phyloP scores from a whole-genome alignment of 2,888 invertebrate genomes.

The Oscheius onirici region DNA sequence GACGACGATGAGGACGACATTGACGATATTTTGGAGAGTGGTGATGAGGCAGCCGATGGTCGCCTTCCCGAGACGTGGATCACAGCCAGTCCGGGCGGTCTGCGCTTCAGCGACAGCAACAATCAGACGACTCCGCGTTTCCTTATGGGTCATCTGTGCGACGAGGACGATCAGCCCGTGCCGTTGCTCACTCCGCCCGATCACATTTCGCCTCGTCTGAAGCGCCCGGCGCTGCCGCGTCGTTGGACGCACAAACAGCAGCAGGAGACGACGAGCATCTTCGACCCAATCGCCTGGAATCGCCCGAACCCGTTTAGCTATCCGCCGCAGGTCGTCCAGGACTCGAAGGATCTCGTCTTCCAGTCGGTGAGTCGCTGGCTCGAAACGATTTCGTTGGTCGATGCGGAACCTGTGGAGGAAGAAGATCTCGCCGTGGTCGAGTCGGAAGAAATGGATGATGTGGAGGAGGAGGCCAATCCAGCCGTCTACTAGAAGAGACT shows the following conservation, averaged over 20 bases:
- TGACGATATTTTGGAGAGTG: not conserved
- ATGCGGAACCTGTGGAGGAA: too few species aligned
- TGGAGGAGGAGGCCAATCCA: too few species aligned
- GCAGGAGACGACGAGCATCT: not conserved
- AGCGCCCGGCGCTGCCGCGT: not conserved
- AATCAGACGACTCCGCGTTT: not conserved
- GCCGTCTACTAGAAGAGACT: too few species aligned
- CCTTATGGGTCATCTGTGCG: not conserved
- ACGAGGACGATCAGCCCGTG: not conserved
- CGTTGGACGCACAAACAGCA: not conserved
- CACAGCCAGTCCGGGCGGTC: not conserved
- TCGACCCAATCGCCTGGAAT: not conserved
- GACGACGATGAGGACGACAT: not conserved
- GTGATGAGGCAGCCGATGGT: not conserved
- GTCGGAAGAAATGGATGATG: too few species aligned
- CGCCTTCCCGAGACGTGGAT: not conserved
- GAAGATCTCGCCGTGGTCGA: too few species aligned
- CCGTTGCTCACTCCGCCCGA: not conserved
- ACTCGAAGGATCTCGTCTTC: not conserved
- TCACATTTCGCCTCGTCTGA: constrained; percentile 2
- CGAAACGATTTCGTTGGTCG: constrained; percentile 1
- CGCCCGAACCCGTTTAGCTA: constrained; percentile 12
- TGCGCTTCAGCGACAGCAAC: not conserved
- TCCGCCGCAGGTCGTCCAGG: constrained; percentile 4
- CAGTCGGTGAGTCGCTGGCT: constrained; percentile 17